Conservation (phyloP, 1,140 invertebrate genomes). For the Drosophila subobscura region DNA sequence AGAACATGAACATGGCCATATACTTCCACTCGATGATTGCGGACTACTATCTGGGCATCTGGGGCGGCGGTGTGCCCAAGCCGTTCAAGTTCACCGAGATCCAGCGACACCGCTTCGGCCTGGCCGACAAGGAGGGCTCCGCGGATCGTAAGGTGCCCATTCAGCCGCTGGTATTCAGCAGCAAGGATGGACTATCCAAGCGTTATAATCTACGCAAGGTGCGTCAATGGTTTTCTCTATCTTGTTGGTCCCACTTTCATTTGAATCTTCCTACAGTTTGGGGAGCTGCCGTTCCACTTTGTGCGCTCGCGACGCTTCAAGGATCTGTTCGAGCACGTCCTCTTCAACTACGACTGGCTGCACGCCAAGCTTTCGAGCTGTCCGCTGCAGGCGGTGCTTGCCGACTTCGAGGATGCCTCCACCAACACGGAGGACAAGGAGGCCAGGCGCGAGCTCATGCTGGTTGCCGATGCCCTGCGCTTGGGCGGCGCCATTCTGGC, state of each 20-base stretch:
- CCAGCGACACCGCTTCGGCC: slow-evolving; percentile 90
- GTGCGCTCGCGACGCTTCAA: slow-evolving; percentile 95
- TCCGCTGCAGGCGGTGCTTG: slow-evolving; percentile 95
- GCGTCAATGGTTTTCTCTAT: no score
- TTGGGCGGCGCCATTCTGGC: slow-evolving; percentile 95
- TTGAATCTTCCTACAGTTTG: slow-evolving; percentile 87
- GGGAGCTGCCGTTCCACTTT: slow-evolving; percentile 97
- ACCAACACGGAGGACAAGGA: slow-evolving; percentile 93
- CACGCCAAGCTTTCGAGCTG: slow-evolving; percentile 98
- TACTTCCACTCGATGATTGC: slow-evolving; percentile 99
- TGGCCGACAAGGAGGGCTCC: slow-evolving; percentile 95
- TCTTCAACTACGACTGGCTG: slow-evolving; percentile 99
- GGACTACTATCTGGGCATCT: slow-evolving; percentile 98
- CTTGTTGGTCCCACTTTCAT: background rate
- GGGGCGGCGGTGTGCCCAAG: slow-evolving; percentile 96
- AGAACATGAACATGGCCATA: slow-evolving; percentile 97
- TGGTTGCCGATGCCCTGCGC: slow-evolving; percentile 97
- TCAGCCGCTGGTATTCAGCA: slow-evolving; percentile 96
- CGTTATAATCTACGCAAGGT: slow-evolving; percentile 95
- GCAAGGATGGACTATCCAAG: slow-evolving; percentile 93
- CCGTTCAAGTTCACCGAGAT: slow-evolving; percentile 99
- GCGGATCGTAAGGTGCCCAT: slow-evolving; percentile 98
- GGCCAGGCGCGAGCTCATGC: slow-evolving; percentile 93
- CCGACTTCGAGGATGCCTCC: slow-evolving; percentile 98
- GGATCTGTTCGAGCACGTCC: slow-evolving; percentile 95